Conservation (phyloP, 1,140 invertebrate species). For the Meloidogyne hapla region DNA sequence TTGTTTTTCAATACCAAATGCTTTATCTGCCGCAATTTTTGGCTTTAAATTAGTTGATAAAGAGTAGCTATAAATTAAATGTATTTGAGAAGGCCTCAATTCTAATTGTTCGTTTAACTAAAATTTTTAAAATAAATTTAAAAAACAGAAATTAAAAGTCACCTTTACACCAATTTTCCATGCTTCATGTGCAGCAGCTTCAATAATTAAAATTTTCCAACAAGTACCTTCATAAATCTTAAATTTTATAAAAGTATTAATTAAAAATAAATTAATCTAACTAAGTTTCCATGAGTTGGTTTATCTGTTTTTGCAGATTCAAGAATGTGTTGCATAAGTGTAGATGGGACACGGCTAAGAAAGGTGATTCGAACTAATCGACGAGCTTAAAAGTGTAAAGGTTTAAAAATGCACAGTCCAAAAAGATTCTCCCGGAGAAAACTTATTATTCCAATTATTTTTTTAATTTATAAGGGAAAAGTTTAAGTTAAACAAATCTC, state of each 20-base stretch:
- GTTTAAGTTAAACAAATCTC: not conserved
- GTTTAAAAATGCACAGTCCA: no score
- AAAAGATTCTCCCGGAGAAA: no score
- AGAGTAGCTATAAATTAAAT: conserved; percentile 17
- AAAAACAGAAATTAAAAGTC: not conserved
- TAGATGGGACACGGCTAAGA: not conserved
- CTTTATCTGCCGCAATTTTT: conserved; percentile 2
- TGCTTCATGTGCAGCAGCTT: conserved; percentile 18
- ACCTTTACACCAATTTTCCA: conserved; percentile 27
- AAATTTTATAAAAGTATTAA: not conserved
- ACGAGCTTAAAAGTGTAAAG: not conserved
- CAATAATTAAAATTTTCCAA: conserved; percentile 25
- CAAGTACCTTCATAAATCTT: not conserved
- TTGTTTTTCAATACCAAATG: not conserved
- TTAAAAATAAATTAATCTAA: not conserved
- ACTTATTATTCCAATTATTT: no score
- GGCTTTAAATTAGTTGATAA: not conserved
- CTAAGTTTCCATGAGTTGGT: not conserved
- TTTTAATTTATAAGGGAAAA: no score
- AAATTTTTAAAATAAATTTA: not conserved
- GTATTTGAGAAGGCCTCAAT: not conserved
- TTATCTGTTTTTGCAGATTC: not conserved
- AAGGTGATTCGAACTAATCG: conserved; percentile 24
- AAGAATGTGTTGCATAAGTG: not conserved
- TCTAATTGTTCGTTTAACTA: conserved; percentile 13